Evolutionary conservation across 37 sponge, comb jelly and placozoan species (phyloP).

Genomic region (Theonella swinhoei): DNA sequence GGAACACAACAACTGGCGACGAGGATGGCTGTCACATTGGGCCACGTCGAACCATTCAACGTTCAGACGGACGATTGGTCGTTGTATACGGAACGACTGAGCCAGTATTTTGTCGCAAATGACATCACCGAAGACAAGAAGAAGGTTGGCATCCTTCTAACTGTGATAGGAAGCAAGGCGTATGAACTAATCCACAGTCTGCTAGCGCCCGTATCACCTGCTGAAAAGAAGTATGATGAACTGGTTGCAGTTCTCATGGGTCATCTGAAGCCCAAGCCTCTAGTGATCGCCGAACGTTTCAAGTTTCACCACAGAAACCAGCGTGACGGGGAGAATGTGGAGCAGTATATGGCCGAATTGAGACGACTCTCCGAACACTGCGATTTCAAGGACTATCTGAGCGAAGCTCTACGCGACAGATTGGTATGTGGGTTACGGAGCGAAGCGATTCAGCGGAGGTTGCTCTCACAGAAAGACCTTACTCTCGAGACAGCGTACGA

Average conservation of each 20-base stretch:
- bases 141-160: background rate
- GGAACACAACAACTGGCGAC: too few relatives aligned
- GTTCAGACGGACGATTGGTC: background rate
- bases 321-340: background rate
- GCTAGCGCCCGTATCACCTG: constrained; percentile 1
- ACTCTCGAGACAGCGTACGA: too few relatives aligned
- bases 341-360: constrained; percentile 17
- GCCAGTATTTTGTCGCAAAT: constrained; percentile 11
- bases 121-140: constrained; percentile 3
- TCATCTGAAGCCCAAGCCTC: constrained; percentile 17
- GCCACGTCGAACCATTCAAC: constrained; percentile 2
- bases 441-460: constrained; percentile 20
- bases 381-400: constrained; percentile 6
- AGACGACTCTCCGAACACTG: constrained; percentile 13
- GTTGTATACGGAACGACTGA: constrained; percentile 16
- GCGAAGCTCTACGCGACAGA: constrained; percentile 20
- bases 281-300: constrained; percentile 27
- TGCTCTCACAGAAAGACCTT: constrained; percentile 6
- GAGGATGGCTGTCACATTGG: constrained; percentile 7
- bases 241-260: constrained; percentile 1
- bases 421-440: background rate
- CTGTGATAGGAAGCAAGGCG: constrained; percentile 1
- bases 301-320: constrained; percentile 21
- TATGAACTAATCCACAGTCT: constrained; percentile 5
- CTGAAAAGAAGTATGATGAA: background rate